Percentiles rank a stretch among this genome's conserved stretches.
phyloP scores from a whole-genome alignment of 1,140 invertebrate genomes.

The Rhyacophila brunnea region DNA sequence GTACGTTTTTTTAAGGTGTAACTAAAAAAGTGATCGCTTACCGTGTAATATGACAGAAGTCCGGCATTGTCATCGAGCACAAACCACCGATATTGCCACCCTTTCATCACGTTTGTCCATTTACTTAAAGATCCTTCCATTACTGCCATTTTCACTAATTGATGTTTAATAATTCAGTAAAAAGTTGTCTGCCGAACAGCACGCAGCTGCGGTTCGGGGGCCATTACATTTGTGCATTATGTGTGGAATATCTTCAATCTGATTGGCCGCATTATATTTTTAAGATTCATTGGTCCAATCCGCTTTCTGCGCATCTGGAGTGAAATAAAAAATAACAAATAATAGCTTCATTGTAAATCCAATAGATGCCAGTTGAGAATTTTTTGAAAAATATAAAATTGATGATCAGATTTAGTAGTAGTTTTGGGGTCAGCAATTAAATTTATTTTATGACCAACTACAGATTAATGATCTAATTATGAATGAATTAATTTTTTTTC shows the following conservation, averaged over 20 bases:
- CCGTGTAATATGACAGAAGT: slow-evolving; percentile 94
- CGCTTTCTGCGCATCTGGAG: background rate
- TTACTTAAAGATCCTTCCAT: slow-evolving; percentile 99
- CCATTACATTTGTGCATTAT: slow-evolving; percentile 13
- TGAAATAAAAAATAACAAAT: background rate
- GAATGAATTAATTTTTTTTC: too few relatives aligned
- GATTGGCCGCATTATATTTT: background rate
- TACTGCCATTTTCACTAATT: slow-evolving; percentile 54
- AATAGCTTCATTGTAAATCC: background rate
- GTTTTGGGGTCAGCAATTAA: too few relatives aligned
- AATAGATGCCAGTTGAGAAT: too few relatives aligned
- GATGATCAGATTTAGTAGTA: too few relatives aligned
- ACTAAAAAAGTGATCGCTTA: slow-evolving; percentile 57
- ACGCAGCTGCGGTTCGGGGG: slow-evolving; percentile 18
- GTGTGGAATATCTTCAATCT: background rate
- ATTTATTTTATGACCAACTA: too few relatives aligned
- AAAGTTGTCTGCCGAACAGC: slow-evolving; percentile 13
- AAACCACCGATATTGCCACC: slow-evolving; percentile 99
- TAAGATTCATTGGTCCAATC: background rate
- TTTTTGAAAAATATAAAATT: too few relatives aligned
- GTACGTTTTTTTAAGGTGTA: slow-evolving; percentile 10
- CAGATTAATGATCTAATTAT: too few relatives aligned
- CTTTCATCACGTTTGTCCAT: slow-evolving; percentile 99
- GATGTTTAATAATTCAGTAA: slow-evolving; percentile 21
- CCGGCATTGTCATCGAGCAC: slow-evolving; percentile 95